Conservation (phyloP, 2,113 vertebrate genomes). For the Dromiciops gliroides region DNA sequence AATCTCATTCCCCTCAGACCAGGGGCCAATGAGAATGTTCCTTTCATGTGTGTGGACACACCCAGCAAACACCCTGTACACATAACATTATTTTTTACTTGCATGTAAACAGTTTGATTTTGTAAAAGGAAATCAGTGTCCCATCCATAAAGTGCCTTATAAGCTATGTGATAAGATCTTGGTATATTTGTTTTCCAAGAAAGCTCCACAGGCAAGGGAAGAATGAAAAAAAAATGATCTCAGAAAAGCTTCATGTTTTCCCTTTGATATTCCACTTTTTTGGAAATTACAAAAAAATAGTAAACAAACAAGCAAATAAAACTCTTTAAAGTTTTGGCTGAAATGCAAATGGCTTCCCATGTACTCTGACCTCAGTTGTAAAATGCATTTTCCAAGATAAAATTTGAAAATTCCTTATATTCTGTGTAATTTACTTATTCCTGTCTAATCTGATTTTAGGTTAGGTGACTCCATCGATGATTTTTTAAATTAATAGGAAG, state of each 20-base stretch:
- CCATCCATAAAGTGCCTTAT: not conserved
- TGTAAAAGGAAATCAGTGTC: not conserved
- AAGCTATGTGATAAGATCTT: not conserved
- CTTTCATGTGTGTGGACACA: not conserved
- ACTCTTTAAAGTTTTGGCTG: not conserved
- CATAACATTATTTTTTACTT: not conserved
- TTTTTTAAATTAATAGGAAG: constrained; percentile 27
- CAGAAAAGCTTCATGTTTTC: not conserved
- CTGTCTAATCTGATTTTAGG: not conserved
- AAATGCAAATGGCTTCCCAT: constrained; percentile 23
- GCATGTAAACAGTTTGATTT: not conserved
- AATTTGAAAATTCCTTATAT: constrained; percentile 1
- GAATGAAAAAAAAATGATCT: not conserved
- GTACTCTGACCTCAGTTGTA: not conserved
- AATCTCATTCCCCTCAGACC: not conserved
- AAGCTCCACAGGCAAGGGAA: not conserved
- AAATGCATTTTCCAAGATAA: constrained; percentile 8
- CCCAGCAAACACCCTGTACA: not conserved
- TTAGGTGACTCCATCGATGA: not conserved
- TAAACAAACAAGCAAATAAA: not conserved
- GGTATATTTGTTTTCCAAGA: not conserved
- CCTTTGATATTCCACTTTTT: not conserved
- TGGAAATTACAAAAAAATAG: not conserved
- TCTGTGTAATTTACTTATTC: not conserved
- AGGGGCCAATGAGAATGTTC: not conserved